phyloP scores from a whole-genome alignment of 2,888 invertebrate species.

The Andrena trimmerana region DNA sequence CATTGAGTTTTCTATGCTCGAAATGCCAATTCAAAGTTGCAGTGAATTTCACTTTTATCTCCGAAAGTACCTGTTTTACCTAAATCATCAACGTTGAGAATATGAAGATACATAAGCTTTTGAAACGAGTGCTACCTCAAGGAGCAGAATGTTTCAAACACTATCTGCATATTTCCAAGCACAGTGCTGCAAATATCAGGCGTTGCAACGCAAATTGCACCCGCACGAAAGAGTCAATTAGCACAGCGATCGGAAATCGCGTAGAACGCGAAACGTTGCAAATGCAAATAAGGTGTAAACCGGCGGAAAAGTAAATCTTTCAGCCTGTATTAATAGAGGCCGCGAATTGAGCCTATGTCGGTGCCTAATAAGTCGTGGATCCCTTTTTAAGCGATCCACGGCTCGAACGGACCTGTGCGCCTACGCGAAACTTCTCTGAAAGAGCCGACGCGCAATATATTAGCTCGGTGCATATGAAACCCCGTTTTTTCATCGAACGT shows the following conservation, averaged over 20 bases:
- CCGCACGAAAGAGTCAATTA: slow-evolving; percentile 20
- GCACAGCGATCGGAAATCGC: slow-evolving; percentile 15
- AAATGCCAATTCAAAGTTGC: too few species aligned
- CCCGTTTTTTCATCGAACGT: slow-evolving; percentile 30
- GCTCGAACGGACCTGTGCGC: slow-evolving; percentile 67
- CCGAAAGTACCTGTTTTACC: too few species aligned
- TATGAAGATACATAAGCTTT: too few species aligned
- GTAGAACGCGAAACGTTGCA: slow-evolving; percentile 12
- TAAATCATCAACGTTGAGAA: too few species aligned
- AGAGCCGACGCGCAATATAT: slow-evolving; percentile 78
- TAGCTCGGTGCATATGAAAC: slow-evolving; percentile 31
- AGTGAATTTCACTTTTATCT: too few species aligned
- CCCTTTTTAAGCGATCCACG: slow-evolving; percentile 69
- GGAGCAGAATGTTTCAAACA: too few species aligned
- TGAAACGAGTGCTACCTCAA: too few species aligned
- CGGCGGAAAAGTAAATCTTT: slow-evolving; percentile 49
- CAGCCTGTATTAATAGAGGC: slow-evolving; percentile 68
- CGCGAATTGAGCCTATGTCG: slow-evolving; percentile 75
- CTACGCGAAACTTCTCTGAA: slow-evolving; percentile 77
- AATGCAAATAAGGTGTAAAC: slow-evolving; percentile 37
- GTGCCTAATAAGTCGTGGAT: slow-evolving; percentile 81
- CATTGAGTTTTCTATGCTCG: too few species aligned
- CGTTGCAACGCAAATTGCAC: neutral
- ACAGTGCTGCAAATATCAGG: neutral
- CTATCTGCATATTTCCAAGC: neutral